A percentile compares a stretch with the other conserved stretches of the same genome.
Evolutionary conservation across 2,888 invertebrate genomes (phyloP).

Genomic region (Erebia palarica): DNA sequence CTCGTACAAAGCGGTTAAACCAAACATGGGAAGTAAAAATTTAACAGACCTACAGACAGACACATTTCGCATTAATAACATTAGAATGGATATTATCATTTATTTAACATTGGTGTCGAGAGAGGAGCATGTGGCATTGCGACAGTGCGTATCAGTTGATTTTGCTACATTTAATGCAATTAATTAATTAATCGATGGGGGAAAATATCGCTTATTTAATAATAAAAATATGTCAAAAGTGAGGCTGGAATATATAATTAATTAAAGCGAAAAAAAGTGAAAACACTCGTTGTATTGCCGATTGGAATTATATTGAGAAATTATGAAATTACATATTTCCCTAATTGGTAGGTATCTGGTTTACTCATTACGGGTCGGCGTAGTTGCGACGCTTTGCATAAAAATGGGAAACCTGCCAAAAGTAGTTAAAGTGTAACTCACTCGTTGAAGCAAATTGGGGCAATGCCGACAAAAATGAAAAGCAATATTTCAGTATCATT

Average conservation of each 20-base stretch:
- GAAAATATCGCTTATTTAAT: not conserved
- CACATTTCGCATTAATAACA: too few relatives aligned
- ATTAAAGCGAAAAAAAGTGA: slow-evolving; percentile 6
- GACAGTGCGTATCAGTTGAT: not conserved
- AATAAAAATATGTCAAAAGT: not conserved
- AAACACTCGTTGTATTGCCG: not conserved
- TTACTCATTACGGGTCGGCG: slow-evolving; percentile 35
- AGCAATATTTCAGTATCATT: slow-evolving; percentile 16
- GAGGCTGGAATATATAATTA: not conserved
- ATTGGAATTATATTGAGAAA: slow-evolving; percentile 8
- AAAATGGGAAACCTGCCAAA: slow-evolving; percentile 39
- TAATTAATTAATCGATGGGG: not conserved
- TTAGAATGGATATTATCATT: too few relatives aligned
- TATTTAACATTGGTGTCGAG: too few relatives aligned
- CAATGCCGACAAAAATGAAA: slow-evolving; percentile 32
- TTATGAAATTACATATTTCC: slow-evolving; percentile 30
- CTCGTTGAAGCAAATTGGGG: slow-evolving; percentile 36
- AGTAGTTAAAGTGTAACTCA: slow-evolving; percentile 35
- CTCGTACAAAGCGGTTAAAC: too few relatives aligned
- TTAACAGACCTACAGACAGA: too few relatives aligned
- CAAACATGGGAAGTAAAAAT: too few relatives aligned
- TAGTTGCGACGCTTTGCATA: slow-evolving; percentile 33
- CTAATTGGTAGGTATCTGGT: slow-evolving; percentile 37
- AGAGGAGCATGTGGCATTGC: not conserved
- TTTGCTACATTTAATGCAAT: not conserved